A percentile compares a stretch with the other conserved stretches of the same genome.
phyloP scores from a whole-genome alignment of 2,888 invertebrate genomes.

The Leucophenga montana region DNA sequence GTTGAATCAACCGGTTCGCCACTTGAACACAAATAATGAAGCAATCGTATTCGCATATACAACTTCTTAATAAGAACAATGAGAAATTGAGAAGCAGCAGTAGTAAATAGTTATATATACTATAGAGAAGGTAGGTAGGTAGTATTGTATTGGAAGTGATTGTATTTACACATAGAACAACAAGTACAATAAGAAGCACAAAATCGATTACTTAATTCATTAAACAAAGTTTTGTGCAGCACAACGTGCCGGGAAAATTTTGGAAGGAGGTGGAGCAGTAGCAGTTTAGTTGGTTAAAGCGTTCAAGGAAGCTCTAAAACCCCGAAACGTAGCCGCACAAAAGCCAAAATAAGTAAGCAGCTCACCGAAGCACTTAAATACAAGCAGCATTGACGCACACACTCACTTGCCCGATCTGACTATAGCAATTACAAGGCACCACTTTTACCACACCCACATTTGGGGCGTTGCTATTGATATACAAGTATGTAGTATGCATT shows the following conservation, averaged over 20 bases:
- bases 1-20: constrained; percentile 4
- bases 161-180: constrained; percentile 32
- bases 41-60: constrained; percentile 18
- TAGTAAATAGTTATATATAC: not conserved
- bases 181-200: constrained; percentile 25
- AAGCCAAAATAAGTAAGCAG: constrained; percentile 6
- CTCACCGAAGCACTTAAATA: constrained; percentile 7
- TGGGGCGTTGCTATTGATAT: not conserved
- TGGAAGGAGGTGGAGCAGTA: not conserved
- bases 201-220: constrained; percentile 60
- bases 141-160: not conserved
- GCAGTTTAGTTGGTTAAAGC: constrained; percentile 32
- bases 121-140: not conserved
- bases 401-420: not conserved
- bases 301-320: constrained; percentile 26
- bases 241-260: constrained; percentile 11
- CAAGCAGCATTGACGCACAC: not conserved
- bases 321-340: constrained; percentile 7
- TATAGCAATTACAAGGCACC: not conserved
- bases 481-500: no score
- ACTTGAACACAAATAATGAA: constrained; percentile 29
- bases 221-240: constrained; percentile 55
- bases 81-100: constrained; percentile 7
- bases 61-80: not conserved
- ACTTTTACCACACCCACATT: not conserved